These are phyloP conservation scores for Nomada hirtipes DNA, from an alignment of 2,888 invertebrate genomes.

Conservation along the genomic window DNA sequence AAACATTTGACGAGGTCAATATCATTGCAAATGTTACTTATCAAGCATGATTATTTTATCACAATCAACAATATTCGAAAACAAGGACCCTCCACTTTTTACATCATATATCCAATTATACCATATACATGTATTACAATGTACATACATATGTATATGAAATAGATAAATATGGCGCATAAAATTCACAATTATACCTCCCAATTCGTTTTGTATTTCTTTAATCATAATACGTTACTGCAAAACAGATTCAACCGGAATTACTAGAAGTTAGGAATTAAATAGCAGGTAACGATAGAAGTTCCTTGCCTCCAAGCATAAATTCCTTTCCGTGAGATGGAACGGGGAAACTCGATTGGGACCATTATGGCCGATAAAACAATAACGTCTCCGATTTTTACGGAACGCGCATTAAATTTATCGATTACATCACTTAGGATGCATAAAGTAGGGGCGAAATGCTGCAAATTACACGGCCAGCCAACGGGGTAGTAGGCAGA, in stretches of 20 bases:
- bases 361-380: conserved; percentile 52
- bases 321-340: not conserved
- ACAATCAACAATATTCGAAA: too few species aligned
- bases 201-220: not conserved
- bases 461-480: conserved; percentile 61
- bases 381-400: conserved; percentile 50
- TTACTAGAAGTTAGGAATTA: too few species aligned
- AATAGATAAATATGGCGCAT: not conserved
- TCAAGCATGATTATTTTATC: too few species aligned
- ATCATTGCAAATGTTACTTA: too few species aligned
- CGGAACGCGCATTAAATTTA: conserved; percentile 54
- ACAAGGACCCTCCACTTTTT: too few species aligned
- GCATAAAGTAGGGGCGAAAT: conserved; percentile 52
- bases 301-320: not conserved
- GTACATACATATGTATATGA: too few species aligned
- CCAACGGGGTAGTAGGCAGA: conserved; percentile 4
- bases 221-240: too few species aligned
- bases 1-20: too few species aligned
- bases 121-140: too few species aligned
- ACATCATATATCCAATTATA: too few species aligned
- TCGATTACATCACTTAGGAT: conserved; percentile 57
- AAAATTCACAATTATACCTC: not conserved
- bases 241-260: too few species aligned
- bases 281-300: not conserved
- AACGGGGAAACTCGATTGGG: conserved; percentile 25